Evolutionary conservation across 2,797 vertebrate species (phyloP).

Genomic region (Gymnothorax reevesii): DNA sequence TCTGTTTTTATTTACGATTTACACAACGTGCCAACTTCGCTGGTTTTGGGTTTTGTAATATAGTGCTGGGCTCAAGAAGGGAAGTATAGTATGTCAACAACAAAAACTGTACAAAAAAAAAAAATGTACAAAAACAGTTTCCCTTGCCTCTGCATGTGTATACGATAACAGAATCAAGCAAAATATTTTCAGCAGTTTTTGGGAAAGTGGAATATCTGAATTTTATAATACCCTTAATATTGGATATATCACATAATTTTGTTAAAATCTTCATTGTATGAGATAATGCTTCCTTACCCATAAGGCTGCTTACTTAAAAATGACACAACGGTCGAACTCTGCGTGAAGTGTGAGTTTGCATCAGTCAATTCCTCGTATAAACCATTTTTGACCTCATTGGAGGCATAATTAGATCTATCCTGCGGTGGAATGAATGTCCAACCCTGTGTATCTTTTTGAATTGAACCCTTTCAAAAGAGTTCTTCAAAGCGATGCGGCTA

Average conservation of each 20-base stretch:
- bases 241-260: not conserved
- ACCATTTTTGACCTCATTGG: not conserved
- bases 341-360: not conserved
- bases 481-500: conserved; percentile 8
- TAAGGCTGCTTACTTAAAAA: not conserved
- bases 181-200: not conserved
- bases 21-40: no score
- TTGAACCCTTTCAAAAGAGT: not conserved
- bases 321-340: not conserved
- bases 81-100: no score
- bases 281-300: not conserved
- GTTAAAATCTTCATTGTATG: not conserved
- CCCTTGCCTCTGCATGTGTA: not conserved
- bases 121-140: no score
- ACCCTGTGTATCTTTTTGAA: not conserved
- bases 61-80: no score
- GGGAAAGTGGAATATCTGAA: not conserved
- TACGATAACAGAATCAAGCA: not conserved
- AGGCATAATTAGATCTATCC: not conserved
- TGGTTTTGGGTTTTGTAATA: no score
- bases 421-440: not conserved
- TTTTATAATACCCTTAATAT: not conserved
- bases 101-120: no score
- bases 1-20: no score
- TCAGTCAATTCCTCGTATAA: not conserved